A percentile compares a stretch with the other conserved stretches of the same genome.
Conservation (phyloP, 2,888 invertebrate species). For the Hoplodrina ambigua region DNA sequence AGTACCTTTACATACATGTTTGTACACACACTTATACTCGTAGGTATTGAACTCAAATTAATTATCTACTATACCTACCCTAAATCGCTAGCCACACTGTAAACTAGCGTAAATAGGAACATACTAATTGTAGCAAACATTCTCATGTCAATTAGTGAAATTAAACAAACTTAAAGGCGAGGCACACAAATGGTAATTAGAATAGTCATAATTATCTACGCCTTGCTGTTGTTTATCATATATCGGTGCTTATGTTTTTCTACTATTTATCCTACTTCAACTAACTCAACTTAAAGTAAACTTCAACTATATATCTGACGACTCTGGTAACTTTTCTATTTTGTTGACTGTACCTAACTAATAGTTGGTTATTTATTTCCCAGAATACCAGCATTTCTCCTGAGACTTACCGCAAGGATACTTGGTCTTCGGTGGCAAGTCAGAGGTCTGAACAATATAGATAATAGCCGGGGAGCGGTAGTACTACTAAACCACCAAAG, state of each 20-base stretch:
- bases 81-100: background rate
- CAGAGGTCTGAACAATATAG: slow-evolving; percentile 94
- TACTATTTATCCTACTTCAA: no score
- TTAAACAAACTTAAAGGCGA: slow-evolving; percentile 25
- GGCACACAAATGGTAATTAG: slow-evolving; percentile 29
- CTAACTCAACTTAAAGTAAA: no score
- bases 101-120: slow-evolving; percentile 27
- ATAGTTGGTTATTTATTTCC: slow-evolving; percentile 7
- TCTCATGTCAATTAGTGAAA: slow-evolving; percentile 41
- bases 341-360: no score
- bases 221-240: slow-evolving; percentile 1
- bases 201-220: slow-evolving; percentile 3
- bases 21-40: background rate
- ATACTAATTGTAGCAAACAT: slow-evolving; percentile 23
- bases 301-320: no score
- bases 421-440: slow-evolving; percentile 93
- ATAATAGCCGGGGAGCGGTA: slow-evolving; percentile 93
- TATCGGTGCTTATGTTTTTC: background rate
- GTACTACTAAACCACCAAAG: slow-evolving; percentile 97
- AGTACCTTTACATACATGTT: background rate
- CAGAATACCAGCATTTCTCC: slow-evolving; percentile 93
- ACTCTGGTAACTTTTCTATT: no score
- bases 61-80: background rate
- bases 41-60: background rate
- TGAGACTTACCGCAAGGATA: slow-evolving; percentile 89